Evolutionary conservation across 2,797 vertebrate genomes (phyloP).

Genomic region (Linurgus olivaceus): DNA sequence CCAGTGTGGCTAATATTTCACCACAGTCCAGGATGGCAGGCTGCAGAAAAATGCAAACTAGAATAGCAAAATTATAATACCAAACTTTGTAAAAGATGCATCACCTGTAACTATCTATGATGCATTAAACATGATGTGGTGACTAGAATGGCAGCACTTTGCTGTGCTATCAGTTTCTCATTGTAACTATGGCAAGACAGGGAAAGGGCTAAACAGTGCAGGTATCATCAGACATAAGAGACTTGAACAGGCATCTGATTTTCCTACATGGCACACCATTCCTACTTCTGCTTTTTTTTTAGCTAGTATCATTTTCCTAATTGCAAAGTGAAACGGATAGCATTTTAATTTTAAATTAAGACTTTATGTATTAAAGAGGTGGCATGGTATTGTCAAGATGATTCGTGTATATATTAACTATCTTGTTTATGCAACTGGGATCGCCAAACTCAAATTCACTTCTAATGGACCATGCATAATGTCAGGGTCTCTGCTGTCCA

Average conservation of each 20-base stretch:
- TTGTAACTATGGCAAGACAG: not conserved
- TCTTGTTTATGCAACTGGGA: slow-evolving; percentile 67
- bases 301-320: not conserved
- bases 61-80: not conserved
- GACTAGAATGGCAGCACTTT: not conserved
- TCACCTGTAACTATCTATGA: not conserved
- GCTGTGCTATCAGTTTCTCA: not conserved
- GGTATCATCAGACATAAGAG: not conserved
- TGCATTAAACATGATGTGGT: not conserved
- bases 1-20: not conserved
- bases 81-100: not conserved
- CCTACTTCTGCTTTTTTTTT: not conserved
- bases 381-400: slow-evolving; percentile 38
- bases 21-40: not conserved
- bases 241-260: not conserved
- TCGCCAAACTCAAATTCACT: slow-evolving; percentile 68
- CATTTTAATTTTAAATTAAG: slow-evolving; percentile 50
- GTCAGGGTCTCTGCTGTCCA: slow-evolving; percentile 73
- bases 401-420: slow-evolving; percentile 37
- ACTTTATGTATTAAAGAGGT: slow-evolving; percentile 21
- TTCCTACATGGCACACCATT: not conserved
- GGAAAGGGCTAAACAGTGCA: not conserved
- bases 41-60: not conserved
- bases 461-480: slow-evolving; percentile 73
- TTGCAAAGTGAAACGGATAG: not conserved